Conservation (phyloP, 2,797 vertebrate species). For the Lacerta bilineata region DNA sequence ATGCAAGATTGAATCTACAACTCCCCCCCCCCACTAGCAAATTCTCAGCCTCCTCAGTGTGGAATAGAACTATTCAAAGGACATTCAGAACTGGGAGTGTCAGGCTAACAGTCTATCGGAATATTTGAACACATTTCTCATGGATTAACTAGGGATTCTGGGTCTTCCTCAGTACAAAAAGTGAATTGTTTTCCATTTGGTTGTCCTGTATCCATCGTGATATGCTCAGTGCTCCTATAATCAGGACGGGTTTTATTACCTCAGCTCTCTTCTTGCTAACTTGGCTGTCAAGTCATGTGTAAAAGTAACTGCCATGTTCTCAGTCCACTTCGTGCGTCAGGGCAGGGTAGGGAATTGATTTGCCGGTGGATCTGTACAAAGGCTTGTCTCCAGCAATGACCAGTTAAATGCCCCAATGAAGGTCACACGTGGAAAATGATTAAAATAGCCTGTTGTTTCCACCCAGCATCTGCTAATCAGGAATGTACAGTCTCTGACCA, state of each 20-base stretch:
- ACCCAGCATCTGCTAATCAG: background rate
- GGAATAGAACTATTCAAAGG: background rate
- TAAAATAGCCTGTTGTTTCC: background rate
- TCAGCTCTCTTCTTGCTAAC: background rate
- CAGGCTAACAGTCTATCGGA: background rate
- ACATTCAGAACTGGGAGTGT: background rate
- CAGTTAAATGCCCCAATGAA: background rate
- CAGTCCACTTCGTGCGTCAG: background rate
- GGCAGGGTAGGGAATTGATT: background rate
- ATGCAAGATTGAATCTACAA: background rate
- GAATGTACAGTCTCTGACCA: background rate
- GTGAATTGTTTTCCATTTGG: background rate
- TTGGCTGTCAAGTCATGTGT: background rate
- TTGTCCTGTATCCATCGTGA: background rate
- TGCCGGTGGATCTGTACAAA: background rate
- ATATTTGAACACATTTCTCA: background rate
- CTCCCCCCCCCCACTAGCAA: too few relatives aligned
- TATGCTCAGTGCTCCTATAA: background rate
- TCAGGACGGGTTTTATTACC: background rate
- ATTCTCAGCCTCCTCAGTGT: background rate
- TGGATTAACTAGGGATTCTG: background rate
- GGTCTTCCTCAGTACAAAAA: background rate
- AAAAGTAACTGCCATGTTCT: slow-evolving; percentile 17
- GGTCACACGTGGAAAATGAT: background rate
- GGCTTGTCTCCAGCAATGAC: background rate